These are phyloP conservation scores for Denticeps clupeoides DNA, from an alignment of 2,797 vertebrate species.

Conservation along the genomic window DNA sequence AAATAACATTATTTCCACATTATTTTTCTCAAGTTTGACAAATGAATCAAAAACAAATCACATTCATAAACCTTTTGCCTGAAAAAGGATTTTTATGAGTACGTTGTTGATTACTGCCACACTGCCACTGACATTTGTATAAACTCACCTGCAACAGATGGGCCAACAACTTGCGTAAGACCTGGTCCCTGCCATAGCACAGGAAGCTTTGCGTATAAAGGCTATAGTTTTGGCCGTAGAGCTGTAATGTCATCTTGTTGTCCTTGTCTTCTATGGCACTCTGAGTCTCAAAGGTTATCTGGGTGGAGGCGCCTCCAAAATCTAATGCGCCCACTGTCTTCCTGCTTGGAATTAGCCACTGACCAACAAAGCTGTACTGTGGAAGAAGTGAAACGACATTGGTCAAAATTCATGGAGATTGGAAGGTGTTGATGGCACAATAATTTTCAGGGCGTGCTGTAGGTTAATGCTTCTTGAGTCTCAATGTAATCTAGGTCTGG, in stretches of 20 bases:
- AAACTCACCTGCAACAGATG: slow-evolving; percentile 26
- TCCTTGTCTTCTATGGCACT: slow-evolving; percentile 35
- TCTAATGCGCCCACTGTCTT: slow-evolving; percentile 60
- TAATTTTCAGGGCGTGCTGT: no score
- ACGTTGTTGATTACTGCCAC: no score
- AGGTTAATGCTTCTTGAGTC: no score
- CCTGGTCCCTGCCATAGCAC: slow-evolving; percentile 58
- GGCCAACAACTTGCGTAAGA: slow-evolving; percentile 34
- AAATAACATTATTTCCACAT: no score
- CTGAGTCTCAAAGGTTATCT: slow-evolving; percentile 58
- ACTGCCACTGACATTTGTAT: no score
- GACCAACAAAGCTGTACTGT: slow-evolving; percentile 61
- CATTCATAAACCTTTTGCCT: no score
- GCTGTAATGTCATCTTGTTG: slow-evolving; percentile 37
- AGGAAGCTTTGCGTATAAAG: slow-evolving; percentile 69
- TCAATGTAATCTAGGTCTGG: no score
- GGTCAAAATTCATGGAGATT: not conserved
- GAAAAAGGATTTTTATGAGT: no score
- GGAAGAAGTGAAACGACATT: no score
- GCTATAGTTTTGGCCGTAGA: slow-evolving; percentile 53
- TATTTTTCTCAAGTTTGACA: no score
- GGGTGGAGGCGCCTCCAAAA: slow-evolving; percentile 63
- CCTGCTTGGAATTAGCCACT: slow-evolving; percentile 49
- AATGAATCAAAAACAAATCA: no score
- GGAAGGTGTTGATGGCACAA: no score